Percentiles rank a stretch among this genome's conserved stretches.
Conservation (phyloP, 2,113 vertebrate genomes). For the Conger conger region DNA sequence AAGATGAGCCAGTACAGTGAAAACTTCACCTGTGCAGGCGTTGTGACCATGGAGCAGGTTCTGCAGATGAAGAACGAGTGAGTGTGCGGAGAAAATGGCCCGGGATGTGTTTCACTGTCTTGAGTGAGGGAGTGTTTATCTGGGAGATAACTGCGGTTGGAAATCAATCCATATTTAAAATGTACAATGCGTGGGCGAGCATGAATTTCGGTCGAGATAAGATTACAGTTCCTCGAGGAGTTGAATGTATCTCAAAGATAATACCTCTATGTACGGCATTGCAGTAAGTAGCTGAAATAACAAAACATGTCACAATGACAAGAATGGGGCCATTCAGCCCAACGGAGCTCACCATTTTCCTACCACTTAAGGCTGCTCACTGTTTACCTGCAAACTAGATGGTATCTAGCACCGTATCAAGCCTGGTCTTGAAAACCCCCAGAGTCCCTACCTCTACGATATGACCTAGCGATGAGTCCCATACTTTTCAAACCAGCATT, state of each 20-base stretch:
- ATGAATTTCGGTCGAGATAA: neutral
- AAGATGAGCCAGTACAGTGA: constrained; percentile 95
- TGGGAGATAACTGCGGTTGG: neutral
- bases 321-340: too few relatives aligned
- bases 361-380: too few relatives aligned
- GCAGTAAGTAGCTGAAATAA: neutral
- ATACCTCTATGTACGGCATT: constrained; percentile 7
- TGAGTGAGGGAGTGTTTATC: neutral
- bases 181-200: constrained; percentile 4
- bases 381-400: too few relatives aligned
- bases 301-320: too few relatives aligned
- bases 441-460: too few relatives aligned
- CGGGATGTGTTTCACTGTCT: neutral
- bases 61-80: constrained; percentile 93
- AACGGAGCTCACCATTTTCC: too few relatives aligned
- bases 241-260: neutral
- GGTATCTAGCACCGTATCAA: too few relatives aligned
- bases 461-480: too few relatives aligned
- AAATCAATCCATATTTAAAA: constrained; percentile 12
- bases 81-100: constrained; percentile 56
- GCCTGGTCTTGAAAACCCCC: too few relatives aligned
- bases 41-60: constrained; percentile 89
- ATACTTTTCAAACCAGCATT: neutral
- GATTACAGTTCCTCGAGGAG: constrained; percentile 15
- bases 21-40: constrained; percentile 83